These are phyloP conservation scores for Eriosoma lanigerum DNA, from an alignment of 1,140 invertebrate genomes.

Conservation along the genomic window DNA sequence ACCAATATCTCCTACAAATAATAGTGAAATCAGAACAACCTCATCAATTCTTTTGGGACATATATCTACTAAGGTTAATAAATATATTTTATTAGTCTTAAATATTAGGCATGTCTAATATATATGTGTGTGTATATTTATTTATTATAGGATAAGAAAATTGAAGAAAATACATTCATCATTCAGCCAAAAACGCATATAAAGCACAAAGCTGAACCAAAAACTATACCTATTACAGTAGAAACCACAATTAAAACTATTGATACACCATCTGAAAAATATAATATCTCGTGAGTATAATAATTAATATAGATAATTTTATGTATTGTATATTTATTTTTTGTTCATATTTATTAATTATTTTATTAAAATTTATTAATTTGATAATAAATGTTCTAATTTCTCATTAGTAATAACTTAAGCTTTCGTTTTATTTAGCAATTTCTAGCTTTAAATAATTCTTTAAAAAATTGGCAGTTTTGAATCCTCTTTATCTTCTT, in stretches of 20 bases:
- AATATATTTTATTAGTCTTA: background rate
- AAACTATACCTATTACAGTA: conserved; percentile 10
- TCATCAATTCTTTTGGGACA: conserved; percentile 29
- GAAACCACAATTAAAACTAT: background rate
- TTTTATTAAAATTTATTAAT: no score
- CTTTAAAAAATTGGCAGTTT: no score
- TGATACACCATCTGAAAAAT: background rate
- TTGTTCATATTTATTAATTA: no score
- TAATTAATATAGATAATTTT: no score
- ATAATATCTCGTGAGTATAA: conserved; percentile 24
- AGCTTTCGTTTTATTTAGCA: no score
- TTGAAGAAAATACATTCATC: conserved; percentile 48
- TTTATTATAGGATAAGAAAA: conserved; percentile 14
- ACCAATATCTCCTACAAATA: conserved; percentile 31
- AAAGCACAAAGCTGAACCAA: conserved; percentile 27
- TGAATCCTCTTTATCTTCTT: no score
- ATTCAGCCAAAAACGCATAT: conserved; percentile 22
- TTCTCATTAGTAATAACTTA: no score
- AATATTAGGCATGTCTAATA: no score
- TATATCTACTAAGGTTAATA: conserved; percentile 40
- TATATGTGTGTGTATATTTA: background rate
- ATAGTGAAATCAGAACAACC: conserved; percentile 38
- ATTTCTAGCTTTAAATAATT: no score
- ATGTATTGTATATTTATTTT: no score
- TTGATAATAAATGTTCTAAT: no score